These are phyloP conservation scores for Eupithecia exiguata DNA, from an alignment of 2,888 invertebrate genomes.

Conservation along the genomic window DNA sequence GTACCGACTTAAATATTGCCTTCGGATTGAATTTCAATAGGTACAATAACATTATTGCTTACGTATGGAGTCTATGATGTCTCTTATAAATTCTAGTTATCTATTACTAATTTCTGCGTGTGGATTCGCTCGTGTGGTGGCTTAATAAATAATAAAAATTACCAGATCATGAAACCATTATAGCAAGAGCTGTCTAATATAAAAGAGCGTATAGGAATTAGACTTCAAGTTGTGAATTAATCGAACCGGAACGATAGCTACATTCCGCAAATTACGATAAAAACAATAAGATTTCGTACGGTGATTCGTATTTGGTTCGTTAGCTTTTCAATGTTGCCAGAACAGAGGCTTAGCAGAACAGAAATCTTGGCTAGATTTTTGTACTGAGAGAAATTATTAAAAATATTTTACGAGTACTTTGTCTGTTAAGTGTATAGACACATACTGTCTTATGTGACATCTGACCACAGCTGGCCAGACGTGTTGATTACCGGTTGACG, in stretches of 20 bases:
- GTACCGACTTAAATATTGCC: constrained; percentile 32
- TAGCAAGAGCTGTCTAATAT: not conserved
- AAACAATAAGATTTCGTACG: not conserved
- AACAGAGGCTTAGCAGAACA: not conserved
- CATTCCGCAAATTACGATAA: not conserved
- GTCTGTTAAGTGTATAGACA: not conserved
- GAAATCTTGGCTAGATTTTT: not conserved
- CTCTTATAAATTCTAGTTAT: constrained; percentile 40
- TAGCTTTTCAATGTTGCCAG: not conserved
- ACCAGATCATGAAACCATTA: constrained; percentile 1
- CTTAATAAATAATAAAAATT: not conserved
- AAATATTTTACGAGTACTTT: not conserved
- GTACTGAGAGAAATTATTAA: not conserved
- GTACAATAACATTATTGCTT: constrained; percentile 38
- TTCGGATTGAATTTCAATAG: constrained; percentile 41
- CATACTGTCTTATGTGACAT: not conserved
- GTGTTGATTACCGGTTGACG: not conserved
- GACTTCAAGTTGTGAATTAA: not conserved
- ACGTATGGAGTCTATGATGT: constrained; percentile 33
- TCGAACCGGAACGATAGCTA: not conserved
- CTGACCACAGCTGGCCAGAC: not conserved
- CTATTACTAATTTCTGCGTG: constrained; percentile 29
- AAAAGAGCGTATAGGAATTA: constrained; percentile 3
- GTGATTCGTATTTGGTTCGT: not conserved
- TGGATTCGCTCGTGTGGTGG: not conserved